A percentile compares a stretch with the other conserved stretches of the same genome.
Conservation (phyloP, 2,113 vertebrate genomes). For the Todiramphus chloris region DNA sequence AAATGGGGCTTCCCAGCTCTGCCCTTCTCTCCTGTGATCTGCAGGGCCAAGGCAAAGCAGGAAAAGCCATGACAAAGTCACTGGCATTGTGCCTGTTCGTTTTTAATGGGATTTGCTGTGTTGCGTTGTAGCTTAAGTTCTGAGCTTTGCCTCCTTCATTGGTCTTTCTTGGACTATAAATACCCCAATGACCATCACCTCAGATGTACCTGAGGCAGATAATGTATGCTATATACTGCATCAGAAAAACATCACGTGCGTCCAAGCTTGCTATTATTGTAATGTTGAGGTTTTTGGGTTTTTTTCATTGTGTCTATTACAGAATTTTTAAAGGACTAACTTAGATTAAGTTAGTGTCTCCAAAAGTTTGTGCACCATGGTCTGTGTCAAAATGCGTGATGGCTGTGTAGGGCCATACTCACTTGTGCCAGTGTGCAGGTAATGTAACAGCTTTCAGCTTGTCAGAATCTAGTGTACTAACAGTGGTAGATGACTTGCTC, state of each 20-base stretch:
- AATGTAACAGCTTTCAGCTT: background rate
- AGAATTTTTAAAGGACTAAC: background rate
- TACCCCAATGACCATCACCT: background rate
- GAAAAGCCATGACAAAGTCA: rapidly evolving
- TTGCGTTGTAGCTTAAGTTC: background rate
- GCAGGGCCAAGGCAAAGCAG: background rate
- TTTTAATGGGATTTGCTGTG: background rate
- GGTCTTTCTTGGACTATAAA: background rate
- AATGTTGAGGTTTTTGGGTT: background rate
- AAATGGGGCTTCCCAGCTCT: background rate
- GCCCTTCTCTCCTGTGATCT: background rate
- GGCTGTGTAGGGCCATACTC: background rate
- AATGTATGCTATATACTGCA: background rate
- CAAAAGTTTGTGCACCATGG: background rate
- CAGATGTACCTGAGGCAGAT: background rate
- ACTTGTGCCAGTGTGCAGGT: background rate
- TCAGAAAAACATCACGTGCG: background rate
- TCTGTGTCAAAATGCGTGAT: background rate
- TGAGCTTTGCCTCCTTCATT: background rate
- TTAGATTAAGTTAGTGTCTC: background rate
- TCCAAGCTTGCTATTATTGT: background rate
- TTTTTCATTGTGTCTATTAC: background rate
- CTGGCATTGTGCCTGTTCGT: background rate
- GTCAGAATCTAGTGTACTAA: background rate
- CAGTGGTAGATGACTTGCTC: background rate